These are phyloP conservation scores for Manis javanica DNA, from an alignment of 2,797 vertebrate genomes.

Conservation along the genomic window DNA sequence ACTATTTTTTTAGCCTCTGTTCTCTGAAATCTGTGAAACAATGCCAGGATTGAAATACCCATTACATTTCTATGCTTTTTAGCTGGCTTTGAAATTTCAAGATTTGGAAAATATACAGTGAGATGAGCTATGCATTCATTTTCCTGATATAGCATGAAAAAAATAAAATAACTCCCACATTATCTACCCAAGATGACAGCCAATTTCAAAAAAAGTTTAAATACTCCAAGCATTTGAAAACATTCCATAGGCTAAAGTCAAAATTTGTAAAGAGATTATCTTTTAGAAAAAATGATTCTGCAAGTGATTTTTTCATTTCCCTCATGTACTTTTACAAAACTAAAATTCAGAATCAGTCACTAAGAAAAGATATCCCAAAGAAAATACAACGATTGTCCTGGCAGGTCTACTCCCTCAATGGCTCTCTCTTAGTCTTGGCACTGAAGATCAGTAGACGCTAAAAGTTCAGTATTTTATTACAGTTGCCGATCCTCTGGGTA, in stretches of 20 bases:
- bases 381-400: conserved; percentile 10
- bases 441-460: background rate
- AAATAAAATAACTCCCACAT: conserved; percentile 71
- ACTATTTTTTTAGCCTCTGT: conserved; percentile 26
- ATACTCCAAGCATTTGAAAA: conserved; percentile 66
- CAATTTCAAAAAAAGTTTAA: conserved; percentile 65
- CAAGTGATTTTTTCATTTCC: conserved; percentile 17
- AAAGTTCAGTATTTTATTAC: conserved; percentile 28
- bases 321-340: conserved; percentile 45
- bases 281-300: conserved; percentile 42
- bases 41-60: conserved; percentile 63
- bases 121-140: conserved; percentile 71
- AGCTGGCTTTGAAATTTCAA: conserved; percentile 65
- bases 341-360: conserved; percentile 69
- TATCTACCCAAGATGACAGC: conserved; percentile 62
- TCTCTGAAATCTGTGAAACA: conserved; percentile 58
- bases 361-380: conserved; percentile 60
- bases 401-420: conserved; percentile 48
- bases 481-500: background rate
- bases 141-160: conserved; percentile 70
- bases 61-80: conserved; percentile 63
- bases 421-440: conserved; percentile 36
- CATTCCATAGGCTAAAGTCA: conserved; percentile 58
- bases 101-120: conserved; percentile 57
- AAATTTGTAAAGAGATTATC: conserved; percentile 40